phyloP scores from a whole-genome alignment of 2,888 invertebrate species.

The Sipha maydis region DNA sequence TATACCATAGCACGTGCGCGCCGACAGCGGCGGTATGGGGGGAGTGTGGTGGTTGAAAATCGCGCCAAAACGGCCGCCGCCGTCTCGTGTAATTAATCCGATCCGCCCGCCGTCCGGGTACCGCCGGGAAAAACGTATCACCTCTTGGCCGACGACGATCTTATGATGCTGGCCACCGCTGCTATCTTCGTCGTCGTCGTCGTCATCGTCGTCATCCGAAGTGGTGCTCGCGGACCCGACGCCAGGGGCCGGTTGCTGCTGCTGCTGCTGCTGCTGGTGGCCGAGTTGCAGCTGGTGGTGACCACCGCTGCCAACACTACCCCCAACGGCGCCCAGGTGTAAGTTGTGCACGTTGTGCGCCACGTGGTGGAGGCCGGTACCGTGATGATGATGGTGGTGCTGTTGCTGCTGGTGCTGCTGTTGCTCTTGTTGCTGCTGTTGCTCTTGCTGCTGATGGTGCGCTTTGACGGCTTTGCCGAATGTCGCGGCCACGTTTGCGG shows the following conservation, averaged over 20 bases:
- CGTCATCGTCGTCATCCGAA: constrained; percentile 10
- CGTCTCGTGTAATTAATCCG: constrained; percentile 22
- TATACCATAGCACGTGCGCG: constrained; percentile 36
- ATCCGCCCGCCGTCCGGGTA: not conserved
- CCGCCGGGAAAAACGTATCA: not conserved
- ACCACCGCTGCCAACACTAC: not conserved
- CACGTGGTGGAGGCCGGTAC: constrained; percentile 42
- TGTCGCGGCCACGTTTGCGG: constrained; percentile 64
- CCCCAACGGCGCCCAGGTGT: not conserved
- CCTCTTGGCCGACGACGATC: constrained; percentile 29
- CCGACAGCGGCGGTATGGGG: not conserved
- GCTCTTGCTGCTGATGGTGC: constrained; percentile 47
- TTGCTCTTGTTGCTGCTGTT: too few relatives aligned
- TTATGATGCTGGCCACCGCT: not conserved
- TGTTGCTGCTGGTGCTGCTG: not conserved
- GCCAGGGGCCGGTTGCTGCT: not conserved
- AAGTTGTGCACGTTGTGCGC: constrained; percentile 2
- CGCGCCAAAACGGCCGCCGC: constrained; percentile 36
- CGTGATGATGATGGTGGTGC: constrained; percentile 26
- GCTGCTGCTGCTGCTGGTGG: not conserved
- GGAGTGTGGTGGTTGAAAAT: constrained; percentile 8
- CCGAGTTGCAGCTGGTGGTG: constrained; percentile 2
- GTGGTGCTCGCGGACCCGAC: constrained; percentile 2
- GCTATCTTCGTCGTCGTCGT: not conserved
- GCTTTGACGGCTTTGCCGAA: constrained; percentile 63